Evolutionary conservation across 2,888 invertebrate species (phyloP).

Genomic region (Drosophila niveifrons): DNA sequence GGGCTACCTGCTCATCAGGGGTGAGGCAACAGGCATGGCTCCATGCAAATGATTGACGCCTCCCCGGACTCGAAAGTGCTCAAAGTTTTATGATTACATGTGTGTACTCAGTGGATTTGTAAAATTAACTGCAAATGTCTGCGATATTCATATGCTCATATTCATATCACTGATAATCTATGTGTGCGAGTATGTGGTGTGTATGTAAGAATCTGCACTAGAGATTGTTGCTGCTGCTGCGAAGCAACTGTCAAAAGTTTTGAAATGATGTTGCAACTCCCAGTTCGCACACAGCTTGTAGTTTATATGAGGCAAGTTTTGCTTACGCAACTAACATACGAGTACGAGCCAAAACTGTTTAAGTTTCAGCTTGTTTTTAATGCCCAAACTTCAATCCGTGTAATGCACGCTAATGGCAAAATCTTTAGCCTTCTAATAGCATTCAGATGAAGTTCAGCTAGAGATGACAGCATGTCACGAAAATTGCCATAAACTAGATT

Average conservation of each 20-base stretch:
- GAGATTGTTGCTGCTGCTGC: background rate
- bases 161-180: constrained; percentile 1
- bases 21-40: background rate
- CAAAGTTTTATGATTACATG: constrained; percentile 63
- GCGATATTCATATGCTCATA: constrained; percentile 15
- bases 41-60: constrained; percentile 55
- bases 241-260: constrained; percentile 39
- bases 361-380: constrained; percentile 18
- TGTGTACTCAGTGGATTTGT: constrained; percentile 53
- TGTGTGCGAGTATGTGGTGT: background rate
- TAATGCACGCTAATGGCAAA: constrained; percentile 38
- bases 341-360: constrained; percentile 10
- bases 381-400: constrained; percentile 39
- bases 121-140: constrained; percentile 56
- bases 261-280: background rate
- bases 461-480: background rate
- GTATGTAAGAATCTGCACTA: constrained; percentile 1
- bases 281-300: constrained; percentile 1
- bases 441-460: background rate
- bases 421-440: background rate
- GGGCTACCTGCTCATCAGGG: background rate
- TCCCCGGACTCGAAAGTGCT: constrained; percentile 34
- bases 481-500: background rate
- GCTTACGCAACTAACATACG: constrained; percentile 20
- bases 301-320: constrained; percentile 29